Conservation (phyloP, 37 sponge, comb jelly and placozoan genomes). For the Agelas oroides region DNA sequence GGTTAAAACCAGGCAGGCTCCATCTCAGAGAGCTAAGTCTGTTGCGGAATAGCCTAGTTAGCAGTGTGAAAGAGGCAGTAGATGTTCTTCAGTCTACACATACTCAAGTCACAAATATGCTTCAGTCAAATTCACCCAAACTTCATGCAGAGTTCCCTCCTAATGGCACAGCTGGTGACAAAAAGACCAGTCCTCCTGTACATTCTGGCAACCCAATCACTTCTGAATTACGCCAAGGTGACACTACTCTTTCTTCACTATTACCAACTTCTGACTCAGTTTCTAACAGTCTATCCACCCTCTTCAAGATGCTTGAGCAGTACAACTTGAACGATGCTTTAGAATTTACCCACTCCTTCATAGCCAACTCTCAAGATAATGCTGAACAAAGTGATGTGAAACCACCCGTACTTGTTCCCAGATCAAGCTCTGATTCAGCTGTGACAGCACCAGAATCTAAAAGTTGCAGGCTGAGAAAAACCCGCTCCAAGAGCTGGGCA, state of each 20-base stretch:
- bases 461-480: background rate
- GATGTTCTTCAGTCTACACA: background rate
- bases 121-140: no score
- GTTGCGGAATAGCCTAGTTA: background rate
- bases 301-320: conserved; percentile 3
- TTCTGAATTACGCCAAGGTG: no score
- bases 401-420: background rate
- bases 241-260: no score
- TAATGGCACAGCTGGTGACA: no score
- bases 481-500: background rate
- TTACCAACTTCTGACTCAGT: background rate
- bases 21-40: background rate
- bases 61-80: background rate
- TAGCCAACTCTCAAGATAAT: background rate
- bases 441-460: background rate
- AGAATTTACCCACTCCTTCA: conserved; percentile 8
- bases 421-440: background rate
- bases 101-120: background rate
- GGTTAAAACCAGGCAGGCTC: background rate
- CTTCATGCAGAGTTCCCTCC: no score
- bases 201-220: conserved; percentile 45
- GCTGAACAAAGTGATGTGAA: no score
- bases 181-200: background rate
- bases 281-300: background rate
- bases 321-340: conserved; percentile 21